phyloP scores from a whole-genome alignment of 2,888 invertebrate species.

The Eupithecia exiguata region DNA sequence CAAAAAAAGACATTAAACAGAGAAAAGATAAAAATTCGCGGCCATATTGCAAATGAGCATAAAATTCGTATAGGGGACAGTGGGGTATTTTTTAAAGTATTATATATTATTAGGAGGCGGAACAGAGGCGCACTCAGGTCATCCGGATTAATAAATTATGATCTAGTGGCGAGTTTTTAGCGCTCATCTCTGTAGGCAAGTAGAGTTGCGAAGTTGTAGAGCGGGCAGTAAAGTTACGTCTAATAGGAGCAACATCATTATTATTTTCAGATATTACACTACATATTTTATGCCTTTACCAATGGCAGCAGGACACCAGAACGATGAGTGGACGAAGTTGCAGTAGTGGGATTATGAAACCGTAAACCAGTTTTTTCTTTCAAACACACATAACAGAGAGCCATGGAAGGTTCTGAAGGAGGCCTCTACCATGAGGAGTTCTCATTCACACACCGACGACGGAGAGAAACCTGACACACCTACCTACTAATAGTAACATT shows the following conservation, averaged over 20 bases:
- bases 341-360: too few relatives aligned
- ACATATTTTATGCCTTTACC: background rate
- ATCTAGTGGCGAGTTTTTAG: constrained; percentile 75
- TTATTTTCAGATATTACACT: background rate
- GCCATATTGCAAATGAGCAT: constrained; percentile 79
- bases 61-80: constrained; percentile 53
- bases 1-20: constrained; percentile 79
- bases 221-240: background rate
- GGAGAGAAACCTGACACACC: too few relatives aligned
- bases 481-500: too few relatives aligned
- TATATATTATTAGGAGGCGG: constrained; percentile 68
- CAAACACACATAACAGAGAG: too few relatives aligned
- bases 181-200: constrained; percentile 61
- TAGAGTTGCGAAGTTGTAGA: constrained; percentile 44
- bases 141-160: constrained; percentile 83
- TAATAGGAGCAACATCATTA: background rate
- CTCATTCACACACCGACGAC: too few relatives aligned
- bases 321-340: too few relatives aligned
- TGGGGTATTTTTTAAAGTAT: constrained; percentile 64
- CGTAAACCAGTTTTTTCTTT: too few relatives aligned
- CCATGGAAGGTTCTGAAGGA: too few relatives aligned
- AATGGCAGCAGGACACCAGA: too few relatives aligned
- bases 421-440: too few relatives aligned
- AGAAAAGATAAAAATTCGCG: constrained; percentile 70
- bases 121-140: constrained; percentile 76